Evolutionary conservation across 64 coral and sea anemone genomes (phyloP).

Genomic region (Montipora sp.): DNA sequence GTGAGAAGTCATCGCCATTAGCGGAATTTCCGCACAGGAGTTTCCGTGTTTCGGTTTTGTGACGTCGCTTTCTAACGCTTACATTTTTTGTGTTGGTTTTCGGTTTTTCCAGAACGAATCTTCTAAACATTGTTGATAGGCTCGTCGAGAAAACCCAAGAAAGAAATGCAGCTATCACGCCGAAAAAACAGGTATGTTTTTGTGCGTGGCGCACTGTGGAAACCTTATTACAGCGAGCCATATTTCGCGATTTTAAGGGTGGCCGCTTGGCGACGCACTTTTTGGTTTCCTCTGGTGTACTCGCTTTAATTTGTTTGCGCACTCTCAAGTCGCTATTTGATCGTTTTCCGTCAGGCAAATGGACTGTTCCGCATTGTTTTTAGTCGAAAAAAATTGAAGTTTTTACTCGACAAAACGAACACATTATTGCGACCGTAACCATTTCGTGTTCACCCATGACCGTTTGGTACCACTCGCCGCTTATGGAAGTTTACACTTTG

Average conservation of each 20-base stretch:
- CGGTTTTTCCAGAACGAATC: conserved; percentile 25
- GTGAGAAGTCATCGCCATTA: conserved; percentile 34
- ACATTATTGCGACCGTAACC: not conserved
- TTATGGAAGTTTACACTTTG: not conserved
- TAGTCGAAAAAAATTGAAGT: conserved; percentile 12
- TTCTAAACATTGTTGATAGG: conserved; percentile 55
- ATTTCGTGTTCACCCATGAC: conserved; percentile 7
- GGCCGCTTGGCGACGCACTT: conserved; percentile 26
- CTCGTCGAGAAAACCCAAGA: conserved; percentile 21
- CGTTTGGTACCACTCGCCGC: not conserved
- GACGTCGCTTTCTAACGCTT: conserved; percentile 71
- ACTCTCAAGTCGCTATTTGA: not conserved
- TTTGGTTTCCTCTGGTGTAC: not conserved
- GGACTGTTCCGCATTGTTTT: conserved; percentile 24
- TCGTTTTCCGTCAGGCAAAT: not conserved
- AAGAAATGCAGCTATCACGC: not conserved
- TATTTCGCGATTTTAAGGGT: not conserved
- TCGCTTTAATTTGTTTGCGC: conserved; percentile 32
- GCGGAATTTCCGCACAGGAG: conserved; percentile 54
- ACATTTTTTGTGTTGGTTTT: conserved; percentile 41
- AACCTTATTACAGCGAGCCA: not conserved
- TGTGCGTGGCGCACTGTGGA: not conserved
- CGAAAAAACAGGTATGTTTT: conserved; percentile 40
- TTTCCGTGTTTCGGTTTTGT: conserved; percentile 87
- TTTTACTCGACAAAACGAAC: not conserved